Percentiles rank a stretch among this genome's conserved stretches.
phyloP scores from a whole-genome alignment of 1,140 invertebrate genomes.

The Sitophilus oryzae region DNA sequence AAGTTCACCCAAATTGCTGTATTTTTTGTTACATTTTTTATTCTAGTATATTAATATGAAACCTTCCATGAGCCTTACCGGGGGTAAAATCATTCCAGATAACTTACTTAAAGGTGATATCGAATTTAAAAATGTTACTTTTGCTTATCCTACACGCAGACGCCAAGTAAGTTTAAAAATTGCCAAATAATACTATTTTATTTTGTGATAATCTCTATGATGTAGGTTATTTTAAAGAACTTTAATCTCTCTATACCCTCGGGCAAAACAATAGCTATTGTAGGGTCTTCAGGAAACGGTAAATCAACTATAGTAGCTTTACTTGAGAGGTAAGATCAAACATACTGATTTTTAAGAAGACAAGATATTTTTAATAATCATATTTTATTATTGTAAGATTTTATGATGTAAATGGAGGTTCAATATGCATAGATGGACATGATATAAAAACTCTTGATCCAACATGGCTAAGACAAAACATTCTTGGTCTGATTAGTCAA shows the following conservation, averaged over 20 bases:
- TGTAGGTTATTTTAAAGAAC: constrained; percentile 70
- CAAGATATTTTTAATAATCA: too few species aligned
- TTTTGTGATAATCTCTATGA: constrained; percentile 6
- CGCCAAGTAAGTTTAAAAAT: constrained; percentile 57
- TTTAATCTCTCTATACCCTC: constrained; percentile 76
- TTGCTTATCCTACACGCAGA: constrained; percentile 81
- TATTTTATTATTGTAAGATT: too few species aligned
- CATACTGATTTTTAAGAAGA: too few species aligned
- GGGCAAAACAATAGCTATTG: constrained; percentile 86
- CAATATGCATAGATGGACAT: constrained; percentile 71
- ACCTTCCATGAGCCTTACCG: constrained; percentile 63
- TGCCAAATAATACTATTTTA: constrained; percentile 5
- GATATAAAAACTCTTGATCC: constrained; percentile 72
- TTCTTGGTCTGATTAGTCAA: constrained; percentile 86
- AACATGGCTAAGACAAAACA: constrained; percentile 75
- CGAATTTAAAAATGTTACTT: constrained; percentile 76
- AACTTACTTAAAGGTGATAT: constrained; percentile 75
- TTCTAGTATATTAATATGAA: constrained; percentile 73
- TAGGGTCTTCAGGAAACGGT: constrained; percentile 84
- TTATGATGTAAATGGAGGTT: constrained; percentile 75
- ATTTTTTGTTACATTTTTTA: constrained; percentile 14
- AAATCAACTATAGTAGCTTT: constrained; percentile 87
- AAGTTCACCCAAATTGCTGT: background rate
- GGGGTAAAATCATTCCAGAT: constrained; percentile 67
- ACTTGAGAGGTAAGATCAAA: constrained; percentile 63